Evolutionary conservation across 2,113 vertebrate genomes (phyloP).

Genomic region (Pseudopipra pipra): DNA sequence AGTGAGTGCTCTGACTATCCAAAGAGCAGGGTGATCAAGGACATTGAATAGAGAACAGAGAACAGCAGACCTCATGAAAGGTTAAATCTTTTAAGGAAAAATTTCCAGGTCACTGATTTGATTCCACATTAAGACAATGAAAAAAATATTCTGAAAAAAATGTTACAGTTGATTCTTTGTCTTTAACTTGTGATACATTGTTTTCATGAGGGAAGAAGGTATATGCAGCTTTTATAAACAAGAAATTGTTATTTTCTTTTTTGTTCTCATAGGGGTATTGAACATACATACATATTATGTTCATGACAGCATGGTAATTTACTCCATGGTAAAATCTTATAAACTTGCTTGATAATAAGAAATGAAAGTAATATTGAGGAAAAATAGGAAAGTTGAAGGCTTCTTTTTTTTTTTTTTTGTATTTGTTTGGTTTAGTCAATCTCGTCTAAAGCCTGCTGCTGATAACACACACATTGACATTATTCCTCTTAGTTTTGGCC

Average conservation of each 20-base stretch:
- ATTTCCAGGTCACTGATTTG: not conserved
- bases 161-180: not conserved
- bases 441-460: not conserved
- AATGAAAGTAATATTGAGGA: not conserved
- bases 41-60: not conserved
- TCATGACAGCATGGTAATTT: not conserved
- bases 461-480: not conserved
- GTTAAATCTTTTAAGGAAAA: not conserved
- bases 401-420: not conserved
- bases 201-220: not conserved
- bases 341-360: not conserved
- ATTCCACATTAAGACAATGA: not conserved
- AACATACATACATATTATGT: not conserved
- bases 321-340: not conserved
- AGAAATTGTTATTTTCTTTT: not conserved
- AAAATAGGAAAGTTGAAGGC: not conserved
- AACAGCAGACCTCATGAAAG: not conserved
- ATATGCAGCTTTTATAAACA: not conserved
- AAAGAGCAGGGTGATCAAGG: not conserved
- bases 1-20: not conserved
- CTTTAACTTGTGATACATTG: not conserved
- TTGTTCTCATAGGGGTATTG: not conserved
- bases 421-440: not conserved
- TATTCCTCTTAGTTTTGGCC: not conserved
- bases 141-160: not conserved